Percentiles rank a stretch among this genome's conserved stretches.
These are phyloP conservation scores for Hyposoter didymator DNA, from an alignment of 2,888 invertebrate species.

Conservation along the genomic window DNA sequence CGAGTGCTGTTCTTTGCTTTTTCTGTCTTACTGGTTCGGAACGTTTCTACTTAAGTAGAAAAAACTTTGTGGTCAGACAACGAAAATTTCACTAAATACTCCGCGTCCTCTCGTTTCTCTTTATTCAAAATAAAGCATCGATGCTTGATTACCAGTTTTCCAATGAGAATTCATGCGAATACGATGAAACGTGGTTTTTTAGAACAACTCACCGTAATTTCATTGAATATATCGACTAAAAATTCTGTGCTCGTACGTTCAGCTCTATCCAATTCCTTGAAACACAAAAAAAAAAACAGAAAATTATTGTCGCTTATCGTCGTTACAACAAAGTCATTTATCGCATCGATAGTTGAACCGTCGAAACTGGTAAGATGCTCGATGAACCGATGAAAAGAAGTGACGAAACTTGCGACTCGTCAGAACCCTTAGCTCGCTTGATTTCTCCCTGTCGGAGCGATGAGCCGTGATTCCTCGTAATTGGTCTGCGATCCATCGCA, in stretches of 20 bases:
- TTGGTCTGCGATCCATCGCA: constrained; percentile 74
- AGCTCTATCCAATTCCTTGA: background rate
- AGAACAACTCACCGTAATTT: background rate
- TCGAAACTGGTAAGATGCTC: constrained; percentile 63
- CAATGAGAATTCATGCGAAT: background rate
- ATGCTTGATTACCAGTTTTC: too few species aligned
- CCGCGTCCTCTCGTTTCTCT: too few species aligned
- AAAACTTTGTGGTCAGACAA: too few species aligned
- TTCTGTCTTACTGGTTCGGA: background rate
- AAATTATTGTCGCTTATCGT: background rate
- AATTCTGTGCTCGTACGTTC: background rate
- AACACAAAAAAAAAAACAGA: background rate
- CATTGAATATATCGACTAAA: background rate
- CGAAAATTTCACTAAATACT: too few species aligned
- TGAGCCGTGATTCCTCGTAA: constrained; percentile 77
- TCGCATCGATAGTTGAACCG: background rate
- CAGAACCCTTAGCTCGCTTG: constrained; percentile 69
- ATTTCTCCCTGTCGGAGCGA: constrained; percentile 69
- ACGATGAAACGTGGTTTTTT: background rate
- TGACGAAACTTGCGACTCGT: background rate
- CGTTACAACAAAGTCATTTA: background rate
- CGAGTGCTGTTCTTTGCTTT: background rate
- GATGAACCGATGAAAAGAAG: constrained; percentile 4
- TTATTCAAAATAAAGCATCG: too few species aligned
- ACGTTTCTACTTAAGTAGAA: too few species aligned